Evolutionary conservation across 1,140 invertebrate species (phyloP).

Genomic region (Carcinoscorpius rotundicauda): DNA sequence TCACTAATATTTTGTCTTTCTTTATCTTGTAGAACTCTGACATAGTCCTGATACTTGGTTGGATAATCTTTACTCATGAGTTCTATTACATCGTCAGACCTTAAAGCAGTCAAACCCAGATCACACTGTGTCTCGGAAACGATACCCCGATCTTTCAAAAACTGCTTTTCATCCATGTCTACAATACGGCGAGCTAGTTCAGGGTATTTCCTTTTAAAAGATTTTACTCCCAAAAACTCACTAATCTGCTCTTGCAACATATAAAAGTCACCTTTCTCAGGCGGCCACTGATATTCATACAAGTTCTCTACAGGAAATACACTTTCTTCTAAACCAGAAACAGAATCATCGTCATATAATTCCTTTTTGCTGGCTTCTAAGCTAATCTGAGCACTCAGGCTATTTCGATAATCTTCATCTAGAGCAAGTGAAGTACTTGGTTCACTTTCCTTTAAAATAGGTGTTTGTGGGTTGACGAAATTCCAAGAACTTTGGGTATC

Average conservation of each 20-base stretch:
- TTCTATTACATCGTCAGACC: slow-evolving; percentile 76
- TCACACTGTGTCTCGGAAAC: slow-evolving; percentile 87
- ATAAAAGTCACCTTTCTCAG: slow-evolving; percentile 50
- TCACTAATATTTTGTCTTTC: slow-evolving; percentile 57
- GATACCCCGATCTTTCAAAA: slow-evolving; percentile 64
- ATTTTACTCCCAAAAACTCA: slow-evolving; percentile 81
- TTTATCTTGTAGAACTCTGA: slow-evolving; percentile 63
- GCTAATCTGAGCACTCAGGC: slow-evolving; percentile 6
- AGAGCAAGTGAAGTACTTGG: not conserved
- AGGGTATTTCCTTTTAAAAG: slow-evolving; percentile 90
- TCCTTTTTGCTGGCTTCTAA: slow-evolving; percentile 7
- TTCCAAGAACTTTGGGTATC: slow-evolving; percentile 23
- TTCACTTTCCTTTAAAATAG: slow-evolving; percentile 4
- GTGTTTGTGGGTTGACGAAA: slow-evolving; percentile 9
- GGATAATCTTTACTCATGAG: slow-evolving; percentile 91
- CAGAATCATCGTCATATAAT: slow-evolving; percentile 11
- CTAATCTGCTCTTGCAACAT: slow-evolving; percentile 88
- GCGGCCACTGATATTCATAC: slow-evolving; percentile 87
- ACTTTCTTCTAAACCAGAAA: not conserved
- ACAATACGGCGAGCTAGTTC: slow-evolving; percentile 69
- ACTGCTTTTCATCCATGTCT: slow-evolving; percentile 80
- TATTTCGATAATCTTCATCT: slow-evolving; percentile 5
- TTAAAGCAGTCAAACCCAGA: slow-evolving; percentile 81
- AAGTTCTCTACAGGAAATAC: slow-evolving; percentile 50
- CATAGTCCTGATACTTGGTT: slow-evolving; percentile 87